These are phyloP conservation scores for Latrodectus geometricus DNA, from an alignment of 1,140 invertebrate genomes.

Conservation along the genomic window DNA sequence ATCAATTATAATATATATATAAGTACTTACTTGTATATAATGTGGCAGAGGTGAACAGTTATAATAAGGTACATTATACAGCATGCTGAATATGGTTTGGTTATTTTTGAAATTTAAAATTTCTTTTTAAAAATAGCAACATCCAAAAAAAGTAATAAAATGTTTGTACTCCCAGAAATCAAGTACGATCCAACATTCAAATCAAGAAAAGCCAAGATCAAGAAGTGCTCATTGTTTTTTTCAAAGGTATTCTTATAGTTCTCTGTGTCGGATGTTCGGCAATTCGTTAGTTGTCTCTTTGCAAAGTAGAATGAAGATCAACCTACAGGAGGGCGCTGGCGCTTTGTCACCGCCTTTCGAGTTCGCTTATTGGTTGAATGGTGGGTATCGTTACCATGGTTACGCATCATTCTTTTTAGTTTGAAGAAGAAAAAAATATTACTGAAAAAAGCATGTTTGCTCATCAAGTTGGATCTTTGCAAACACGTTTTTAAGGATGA, in stretches of 20 bases:
- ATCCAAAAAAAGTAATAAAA: neutral
- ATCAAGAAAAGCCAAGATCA: neutral
- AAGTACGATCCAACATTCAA: neutral
- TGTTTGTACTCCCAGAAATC: neutral
- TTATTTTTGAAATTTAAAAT: neutral
- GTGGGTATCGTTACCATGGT: conserved; percentile 25
- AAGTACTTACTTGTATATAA: conserved; percentile 56
- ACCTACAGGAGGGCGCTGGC: conserved; percentile 19
- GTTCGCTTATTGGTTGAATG: conserved; percentile 11
- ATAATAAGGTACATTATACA: conserved; percentile 63
- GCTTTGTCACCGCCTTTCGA: conserved; percentile 33
- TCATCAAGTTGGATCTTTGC: too few species aligned
- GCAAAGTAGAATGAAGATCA: neutral
- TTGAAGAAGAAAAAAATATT: neutral
- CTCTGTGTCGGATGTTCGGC: neutral
- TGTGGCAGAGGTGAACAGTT: conserved; percentile 57
- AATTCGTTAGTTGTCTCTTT: conserved; percentile 16
- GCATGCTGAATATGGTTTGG: conserved; percentile 38
- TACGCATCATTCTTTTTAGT: conserved; percentile 33
- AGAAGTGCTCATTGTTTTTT: neutral
- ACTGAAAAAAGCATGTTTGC: too few species aligned
- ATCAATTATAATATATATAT: too few species aligned
- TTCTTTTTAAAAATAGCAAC: conserved; percentile 1
- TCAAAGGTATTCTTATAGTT: neutral
- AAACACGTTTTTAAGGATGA: too few species aligned